A percentile compares a stretch with the other conserved stretches of the same genome.
phyloP scores from a whole-genome alignment of 1,140 invertebrate species.

The Rhopalosiphum padi region DNA sequence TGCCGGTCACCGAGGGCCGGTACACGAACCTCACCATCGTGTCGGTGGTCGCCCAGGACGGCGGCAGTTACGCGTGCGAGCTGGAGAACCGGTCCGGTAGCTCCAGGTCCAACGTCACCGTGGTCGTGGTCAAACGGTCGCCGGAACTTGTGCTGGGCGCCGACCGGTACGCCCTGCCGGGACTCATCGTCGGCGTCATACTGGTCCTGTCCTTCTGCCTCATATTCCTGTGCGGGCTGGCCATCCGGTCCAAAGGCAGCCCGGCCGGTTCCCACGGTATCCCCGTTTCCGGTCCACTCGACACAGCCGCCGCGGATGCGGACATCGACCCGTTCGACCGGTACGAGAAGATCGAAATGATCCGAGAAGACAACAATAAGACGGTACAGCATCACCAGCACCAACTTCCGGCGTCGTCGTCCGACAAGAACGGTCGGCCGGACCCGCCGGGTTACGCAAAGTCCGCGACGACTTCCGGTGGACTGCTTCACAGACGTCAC shows the following conservation, averaged over 20 bases:
- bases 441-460: background rate
- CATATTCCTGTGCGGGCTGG: slow-evolving; percentile 69
- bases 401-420: background rate
- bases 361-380: slow-evolving; percentile 64
- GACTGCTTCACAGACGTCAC: background rate
- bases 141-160: slow-evolving; percentile 66
- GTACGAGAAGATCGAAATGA: slow-evolving; percentile 80
- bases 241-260: slow-evolving; percentile 63
- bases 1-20: slow-evolving; percentile 63
- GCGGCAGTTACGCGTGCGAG: slow-evolving; percentile 75
- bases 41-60: slow-evolving; percentile 73
- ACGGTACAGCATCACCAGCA: slow-evolving; percentile 37
- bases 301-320: slow-evolving; percentile 5
- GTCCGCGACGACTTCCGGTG: background rate
- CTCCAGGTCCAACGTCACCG: slow-evolving; percentile 71
- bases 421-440: background rate
- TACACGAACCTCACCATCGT: slow-evolving; percentile 76
- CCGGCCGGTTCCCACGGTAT: slow-evolving; percentile 57
- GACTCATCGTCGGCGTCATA: slow-evolving; percentile 67
- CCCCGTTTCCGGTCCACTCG: slow-evolving; percentile 62
- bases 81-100: slow-evolving; percentile 78
- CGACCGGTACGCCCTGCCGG: slow-evolving; percentile 67
- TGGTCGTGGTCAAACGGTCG: slow-evolving; percentile 63
- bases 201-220: slow-evolving; percentile 70
- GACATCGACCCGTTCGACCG: slow-evolving; percentile 66